Base-by-base conservation (phyloP, 2,797 vertebrate genomes). In the Cichlasoma orientale region DNA sequence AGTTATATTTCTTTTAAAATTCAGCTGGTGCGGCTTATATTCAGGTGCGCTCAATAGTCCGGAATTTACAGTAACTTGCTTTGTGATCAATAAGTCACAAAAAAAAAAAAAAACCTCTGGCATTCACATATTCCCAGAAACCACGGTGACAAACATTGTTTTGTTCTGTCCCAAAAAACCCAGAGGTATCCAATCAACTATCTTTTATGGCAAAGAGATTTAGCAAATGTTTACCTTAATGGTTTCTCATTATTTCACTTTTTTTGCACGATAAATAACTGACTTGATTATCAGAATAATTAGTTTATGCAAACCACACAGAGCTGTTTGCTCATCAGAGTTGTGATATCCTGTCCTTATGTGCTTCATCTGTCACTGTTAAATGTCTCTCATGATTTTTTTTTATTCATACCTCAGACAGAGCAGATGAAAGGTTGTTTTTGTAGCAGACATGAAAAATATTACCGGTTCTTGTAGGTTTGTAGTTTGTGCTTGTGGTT, bases 341-440 rank as follows among this genome's bases (percentile, higher is more conserved):
- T 66, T 66, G 14, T 63, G 36, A 63, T 63, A 44, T 63, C 36
- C 36, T 63, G 59, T 44, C 21, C 23, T 18, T 44, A 44, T 18
- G 61, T 0, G 16, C 41, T 19, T 47, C 18, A 3, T 66, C 61
- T 66, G 61, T 50, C 66, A 21, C 31, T 33, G 25, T 66, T 85
- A 25, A 53, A 19, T 25, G 38, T 70, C 53, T 75, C 11, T 75
- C 11, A 25, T 66, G 23, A 8, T 52, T 52, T n/a, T 52, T 52
- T 52, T 33, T 59, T n/a, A 0, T 3, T 66, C 3, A 0, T 47
- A 66, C 61, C 41, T 47, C 14, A 66, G 23, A 66, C 44, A 19
- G 77, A 71, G 29, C 69, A 79, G 79, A 82, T 73, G 70, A 80
- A 53, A 55, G 14, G 18, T 44, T 50, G 36, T 44, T 75, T 58